These are phyloP conservation scores for Sylvilagus floridanus DNA, from an alignment of 2,797 vertebrate genomes.

Conservation along the genomic window DNA sequence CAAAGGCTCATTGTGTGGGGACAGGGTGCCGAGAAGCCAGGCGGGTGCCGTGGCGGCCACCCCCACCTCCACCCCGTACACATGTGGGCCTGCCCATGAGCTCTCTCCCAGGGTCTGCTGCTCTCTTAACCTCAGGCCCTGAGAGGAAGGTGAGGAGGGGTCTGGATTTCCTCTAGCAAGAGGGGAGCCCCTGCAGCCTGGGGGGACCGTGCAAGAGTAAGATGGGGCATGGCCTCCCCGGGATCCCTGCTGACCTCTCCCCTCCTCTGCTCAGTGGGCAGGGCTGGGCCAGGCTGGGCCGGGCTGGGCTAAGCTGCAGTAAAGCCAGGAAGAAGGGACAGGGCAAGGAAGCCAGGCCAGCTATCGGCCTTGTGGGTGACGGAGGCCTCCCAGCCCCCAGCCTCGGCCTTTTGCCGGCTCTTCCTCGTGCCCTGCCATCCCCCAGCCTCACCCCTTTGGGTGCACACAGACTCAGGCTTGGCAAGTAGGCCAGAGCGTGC, in stretches of 20 bases:
- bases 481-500: not conserved
- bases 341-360: not conserved
- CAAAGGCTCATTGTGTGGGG: slow-evolving; percentile 69
- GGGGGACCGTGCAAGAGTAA: not conserved
- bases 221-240: not conserved
- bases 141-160: no score
- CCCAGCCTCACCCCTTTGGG: not conserved
- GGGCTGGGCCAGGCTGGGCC: not conserved
- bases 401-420: not conserved
- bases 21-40: slow-evolving; percentile 25
- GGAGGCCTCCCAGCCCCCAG: not conserved
- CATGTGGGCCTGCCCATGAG: fast-evolving
- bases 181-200: not conserved
- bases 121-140: not conserved
- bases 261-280: not conserved
- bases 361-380: not conserved
- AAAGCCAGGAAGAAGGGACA: no score
- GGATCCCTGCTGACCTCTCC: not conserved
- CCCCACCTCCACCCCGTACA: not conserved
- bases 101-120: not conserved
- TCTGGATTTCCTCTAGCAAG: not conserved
- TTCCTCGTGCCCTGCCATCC: not conserved
- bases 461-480: not conserved
- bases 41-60: fast-evolving
- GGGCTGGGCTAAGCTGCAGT: not conserved